phyloP scores from a whole-genome alignment of 2,113 vertebrate species.

The Cercocebus atys region DNA sequence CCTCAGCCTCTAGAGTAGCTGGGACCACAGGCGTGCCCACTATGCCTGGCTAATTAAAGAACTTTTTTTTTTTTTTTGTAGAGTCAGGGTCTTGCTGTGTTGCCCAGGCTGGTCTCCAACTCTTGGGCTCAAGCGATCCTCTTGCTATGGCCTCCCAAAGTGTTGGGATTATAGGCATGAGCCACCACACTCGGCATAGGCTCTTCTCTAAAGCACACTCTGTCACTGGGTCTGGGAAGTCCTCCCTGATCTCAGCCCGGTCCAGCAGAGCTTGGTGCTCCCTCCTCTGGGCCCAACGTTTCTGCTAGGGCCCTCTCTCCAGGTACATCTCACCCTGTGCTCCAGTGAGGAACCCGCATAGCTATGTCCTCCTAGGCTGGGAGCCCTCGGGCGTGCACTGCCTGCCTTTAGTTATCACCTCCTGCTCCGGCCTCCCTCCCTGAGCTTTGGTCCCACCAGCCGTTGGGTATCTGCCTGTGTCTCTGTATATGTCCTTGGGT shows the following conservation, averaged over 20 bases:
- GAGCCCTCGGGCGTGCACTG: not conserved
- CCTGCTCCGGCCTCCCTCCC: fast-evolving
- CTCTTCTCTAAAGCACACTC: not conserved
- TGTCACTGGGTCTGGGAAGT: not conserved
- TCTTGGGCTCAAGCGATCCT: not conserved
- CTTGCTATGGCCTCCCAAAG: not conserved
- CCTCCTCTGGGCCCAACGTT: not conserved
- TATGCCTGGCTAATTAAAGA: not conserved
- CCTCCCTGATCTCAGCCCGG: not conserved
- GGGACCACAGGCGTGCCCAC: not conserved
- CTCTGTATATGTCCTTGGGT: not conserved
- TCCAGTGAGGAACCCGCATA: not conserved
- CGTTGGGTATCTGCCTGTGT: not conserved
- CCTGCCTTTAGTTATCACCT: no score
- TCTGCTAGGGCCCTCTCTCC: no score
- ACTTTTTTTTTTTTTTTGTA: not conserved
- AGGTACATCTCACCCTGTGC: not conserved
- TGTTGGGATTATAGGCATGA: not conserved
- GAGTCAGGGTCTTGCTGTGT: not conserved
- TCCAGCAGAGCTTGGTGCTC: not conserved
- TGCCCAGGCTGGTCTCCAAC: not conserved
- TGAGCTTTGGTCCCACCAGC: not conserved
- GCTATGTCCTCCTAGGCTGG: no score
- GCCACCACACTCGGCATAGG: not conserved
- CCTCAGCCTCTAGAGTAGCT: not conserved